phyloP scores from a whole-genome alignment of 2,888 invertebrate genomes.

The Drosophila glabriapex region DNA sequence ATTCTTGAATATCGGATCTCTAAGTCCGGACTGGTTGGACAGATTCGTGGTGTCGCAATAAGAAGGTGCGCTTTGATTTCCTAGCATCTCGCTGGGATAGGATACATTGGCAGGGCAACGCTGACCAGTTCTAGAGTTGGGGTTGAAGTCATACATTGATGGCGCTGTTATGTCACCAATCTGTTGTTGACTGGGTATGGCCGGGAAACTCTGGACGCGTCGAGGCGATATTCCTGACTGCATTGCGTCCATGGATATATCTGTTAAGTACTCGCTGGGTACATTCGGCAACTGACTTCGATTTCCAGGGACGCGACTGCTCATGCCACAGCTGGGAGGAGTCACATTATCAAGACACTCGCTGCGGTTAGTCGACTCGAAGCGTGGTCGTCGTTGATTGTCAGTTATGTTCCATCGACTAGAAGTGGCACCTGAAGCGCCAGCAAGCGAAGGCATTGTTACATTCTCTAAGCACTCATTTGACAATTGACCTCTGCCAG shows the following conservation, averaged over 20 bases:
- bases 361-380: conserved; percentile 2
- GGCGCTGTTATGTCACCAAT: conserved; percentile 42
- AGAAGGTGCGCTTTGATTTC: conserved; percentile 30
- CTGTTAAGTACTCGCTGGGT: neutral
- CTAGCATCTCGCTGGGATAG: conserved; percentile 24
- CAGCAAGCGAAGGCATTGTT: conserved; percentile 23
- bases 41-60: conserved; percentile 4
- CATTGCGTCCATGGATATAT: neutral
- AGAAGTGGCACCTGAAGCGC: neutral
- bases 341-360: conserved; percentile 18
- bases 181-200: conserved; percentile 25
- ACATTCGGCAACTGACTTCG: neutral
- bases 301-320: neutral
- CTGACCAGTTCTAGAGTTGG: neutral
- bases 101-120: conserved; percentile 10
- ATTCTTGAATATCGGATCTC: neutral
- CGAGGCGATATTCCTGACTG: conserved; percentile 1
- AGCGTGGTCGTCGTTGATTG: neutral
- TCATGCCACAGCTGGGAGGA: neutral
- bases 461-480: conserved; percentile 22
- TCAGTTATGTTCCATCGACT: neutral
- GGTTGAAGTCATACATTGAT: neutral
- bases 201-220: conserved; percentile 37
- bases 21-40: neutral
- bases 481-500: neutral